Percentiles rank a stretch among this genome's conserved stretches.
These are phyloP conservation scores for Leptothorax acervorum DNA, from an alignment of 2,888 invertebrate species.

Conservation along the genomic window DNA sequence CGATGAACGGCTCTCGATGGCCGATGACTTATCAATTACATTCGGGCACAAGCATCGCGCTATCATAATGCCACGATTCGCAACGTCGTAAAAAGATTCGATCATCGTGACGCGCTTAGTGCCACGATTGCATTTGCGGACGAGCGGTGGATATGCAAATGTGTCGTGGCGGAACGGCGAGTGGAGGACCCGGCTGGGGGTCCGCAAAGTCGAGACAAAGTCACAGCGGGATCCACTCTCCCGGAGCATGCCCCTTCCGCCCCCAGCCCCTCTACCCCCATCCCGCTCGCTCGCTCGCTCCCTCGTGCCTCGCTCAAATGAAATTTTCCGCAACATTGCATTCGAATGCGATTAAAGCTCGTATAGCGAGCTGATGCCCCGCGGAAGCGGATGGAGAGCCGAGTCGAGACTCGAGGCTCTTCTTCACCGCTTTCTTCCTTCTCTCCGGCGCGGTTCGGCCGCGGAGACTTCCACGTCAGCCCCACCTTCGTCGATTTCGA, in stretches of 20 bases:
- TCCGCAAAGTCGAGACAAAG: constrained; percentile 82
- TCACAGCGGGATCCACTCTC: constrained; percentile 81
- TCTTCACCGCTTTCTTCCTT: constrained; percentile 63
- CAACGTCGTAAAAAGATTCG: constrained; percentile 69
- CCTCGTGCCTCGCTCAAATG: constrained; percentile 80
- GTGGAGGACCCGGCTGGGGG: constrained; percentile 72
- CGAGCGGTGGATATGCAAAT: constrained; percentile 78
- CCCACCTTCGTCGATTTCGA: constrained; percentile 68
- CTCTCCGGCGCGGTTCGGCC: constrained; percentile 49
- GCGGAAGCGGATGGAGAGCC: constrained; percentile 79
- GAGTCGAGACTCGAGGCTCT: constrained; percentile 50
- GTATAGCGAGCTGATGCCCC: constrained; percentile 77
- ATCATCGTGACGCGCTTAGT: constrained; percentile 51
- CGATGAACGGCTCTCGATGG: constrained; percentile 7
- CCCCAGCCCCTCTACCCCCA: not conserved
- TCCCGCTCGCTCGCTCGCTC: constrained; percentile 40
- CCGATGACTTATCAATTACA: constrained; percentile 28
- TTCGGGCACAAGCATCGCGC: constrained; percentile 39
- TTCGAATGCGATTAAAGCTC: constrained; percentile 86
- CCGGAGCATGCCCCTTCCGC: constrained; percentile 66
- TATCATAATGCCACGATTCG: constrained; percentile 70
- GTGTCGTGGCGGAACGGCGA: constrained; percentile 71
- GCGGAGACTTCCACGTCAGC: constrained; percentile 16
- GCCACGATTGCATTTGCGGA: constrained; percentile 64
- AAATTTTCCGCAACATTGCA: constrained; percentile 87